Base-by-base conservation (phyloP, 2,113 vertebrate genomes). In the Riparia riparia region DNA sequence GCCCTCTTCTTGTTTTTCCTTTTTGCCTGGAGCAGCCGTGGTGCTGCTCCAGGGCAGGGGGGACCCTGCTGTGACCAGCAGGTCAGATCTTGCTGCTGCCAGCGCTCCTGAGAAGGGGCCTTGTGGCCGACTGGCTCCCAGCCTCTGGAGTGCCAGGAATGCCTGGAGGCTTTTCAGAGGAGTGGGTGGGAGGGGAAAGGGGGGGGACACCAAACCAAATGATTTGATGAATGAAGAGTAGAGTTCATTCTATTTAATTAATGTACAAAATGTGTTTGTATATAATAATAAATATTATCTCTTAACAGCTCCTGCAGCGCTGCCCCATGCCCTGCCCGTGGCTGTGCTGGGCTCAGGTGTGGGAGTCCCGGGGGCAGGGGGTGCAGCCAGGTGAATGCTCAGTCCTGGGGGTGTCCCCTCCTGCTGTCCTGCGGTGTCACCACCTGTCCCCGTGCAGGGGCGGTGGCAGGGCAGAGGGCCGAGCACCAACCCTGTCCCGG, bases 251-350 rank as follows among this genome's bases (percentile, higher is more conserved):
- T 98, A 97, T 98, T 98, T 98, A 98, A 98, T 98, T 97, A 92
- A 97, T 98, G 97, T 98, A 98, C 97, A 97, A 97, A 98, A 96
- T 86, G 98, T 98, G 97, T 98, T 97, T 98, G 98, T 98, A 98
- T 97, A 98, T 98, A 96, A 98, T 97, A 98, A 98, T 98, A 98
- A 98, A 98, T 97, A 91, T 53, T 93, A 86, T 94, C 82, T 97
- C 96, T 95, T 95, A 96, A 97, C 91, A 78, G 79, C 78, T 73
- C 63, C 87, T 53, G 50, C 28, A 26, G 51, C 12, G 32, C 79
- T 83, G 58, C 90, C 80, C 71, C 22, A 3, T 53, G 63, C 60
- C 85, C 92, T 72, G 84, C 84, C 84, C 84, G 7, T 1, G 7
- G 45, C 73, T 86, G 45, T 77, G 83, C 83, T 84, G 94, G 80